These are phyloP conservation scores for Hydriomena furcata DNA, from an alignment of 2,888 invertebrate genomes.

Conservation along the genomic window DNA sequence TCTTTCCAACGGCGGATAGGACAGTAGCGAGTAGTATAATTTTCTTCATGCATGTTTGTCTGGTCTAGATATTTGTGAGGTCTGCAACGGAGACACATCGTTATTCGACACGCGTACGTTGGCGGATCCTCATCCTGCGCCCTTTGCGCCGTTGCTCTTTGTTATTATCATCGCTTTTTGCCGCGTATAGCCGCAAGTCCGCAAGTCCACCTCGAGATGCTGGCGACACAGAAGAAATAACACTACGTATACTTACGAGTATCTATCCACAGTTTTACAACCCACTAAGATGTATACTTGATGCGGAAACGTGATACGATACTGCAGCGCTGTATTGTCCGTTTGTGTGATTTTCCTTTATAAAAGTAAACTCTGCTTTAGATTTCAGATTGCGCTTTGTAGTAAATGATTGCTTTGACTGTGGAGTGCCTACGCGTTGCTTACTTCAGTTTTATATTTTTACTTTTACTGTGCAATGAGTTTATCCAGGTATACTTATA, in stretches of 20 bases:
- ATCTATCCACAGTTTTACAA: conserved; percentile 50
- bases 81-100: conserved; percentile 51
- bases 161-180: conserved; percentile 82
- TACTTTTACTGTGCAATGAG: no score
- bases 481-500: no score
- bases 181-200: conserved; percentile 66
- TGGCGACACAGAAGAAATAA: conserved; percentile 33
- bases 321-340: not conserved
- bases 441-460: no score
- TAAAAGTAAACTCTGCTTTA: no score
- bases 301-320: conserved; percentile 17
- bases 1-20: no score
- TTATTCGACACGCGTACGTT: conserved; percentile 69
- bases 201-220: conserved; percentile 44
- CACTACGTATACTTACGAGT: conserved; percentile 37
- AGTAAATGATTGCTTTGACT: no score
- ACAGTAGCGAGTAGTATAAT: no score
- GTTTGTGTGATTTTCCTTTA: not conserved
- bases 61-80: conserved; percentile 18
- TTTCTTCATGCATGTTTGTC: not conserved
- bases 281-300: conserved; percentile 39
- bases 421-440: no score
- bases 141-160: conserved; percentile 74
- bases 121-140: conserved; percentile 65
- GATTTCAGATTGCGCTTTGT: no score